These are phyloP conservation scores for Hemiprocne comata DNA, from an alignment of 2,113 vertebrate species.

Conservation along the genomic window DNA sequence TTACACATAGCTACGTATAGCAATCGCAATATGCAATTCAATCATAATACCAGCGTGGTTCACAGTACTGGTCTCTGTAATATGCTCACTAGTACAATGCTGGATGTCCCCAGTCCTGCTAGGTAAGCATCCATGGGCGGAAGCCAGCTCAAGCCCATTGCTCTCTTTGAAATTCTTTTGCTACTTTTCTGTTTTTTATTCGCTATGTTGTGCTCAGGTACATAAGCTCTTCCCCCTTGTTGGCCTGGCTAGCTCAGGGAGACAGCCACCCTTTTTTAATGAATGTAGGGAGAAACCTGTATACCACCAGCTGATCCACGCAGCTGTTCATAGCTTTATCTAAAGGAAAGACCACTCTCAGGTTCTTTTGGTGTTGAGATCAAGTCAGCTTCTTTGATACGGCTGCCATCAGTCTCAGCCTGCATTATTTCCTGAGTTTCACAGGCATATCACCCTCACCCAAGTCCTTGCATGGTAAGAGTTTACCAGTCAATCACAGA, in stretches of 20 bases:
- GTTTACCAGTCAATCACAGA: neutral
- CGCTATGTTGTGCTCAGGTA: fast-evolving
- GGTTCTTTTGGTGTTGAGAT: neutral
- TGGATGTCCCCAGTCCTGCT: fast-evolving
- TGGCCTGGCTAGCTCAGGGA: neutral
- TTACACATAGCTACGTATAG: neutral
- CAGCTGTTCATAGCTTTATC: neutral
- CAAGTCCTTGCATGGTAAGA: neutral
- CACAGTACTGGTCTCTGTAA: neutral
- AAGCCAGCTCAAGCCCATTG: neutral
- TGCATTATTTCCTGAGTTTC: neutral
- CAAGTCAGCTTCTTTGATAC: neutral
- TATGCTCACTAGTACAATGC: neutral
- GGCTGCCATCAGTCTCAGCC: neutral
- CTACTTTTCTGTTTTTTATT: neutral
- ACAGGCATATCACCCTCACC: fast-evolving
- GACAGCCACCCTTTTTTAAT: neutral
- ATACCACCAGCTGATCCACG: neutral
- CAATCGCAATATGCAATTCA: neutral
- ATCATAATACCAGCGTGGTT: neutral
- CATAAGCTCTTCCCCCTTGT: fast-evolving
- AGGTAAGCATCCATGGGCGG: neutral
- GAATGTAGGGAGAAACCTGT: neutral
- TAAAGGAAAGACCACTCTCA: neutral
- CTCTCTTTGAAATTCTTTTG: neutral